Evolutionary conservation across 2,113 vertebrate species (phyloP).

Genomic region (Panthera uncia): DNA sequence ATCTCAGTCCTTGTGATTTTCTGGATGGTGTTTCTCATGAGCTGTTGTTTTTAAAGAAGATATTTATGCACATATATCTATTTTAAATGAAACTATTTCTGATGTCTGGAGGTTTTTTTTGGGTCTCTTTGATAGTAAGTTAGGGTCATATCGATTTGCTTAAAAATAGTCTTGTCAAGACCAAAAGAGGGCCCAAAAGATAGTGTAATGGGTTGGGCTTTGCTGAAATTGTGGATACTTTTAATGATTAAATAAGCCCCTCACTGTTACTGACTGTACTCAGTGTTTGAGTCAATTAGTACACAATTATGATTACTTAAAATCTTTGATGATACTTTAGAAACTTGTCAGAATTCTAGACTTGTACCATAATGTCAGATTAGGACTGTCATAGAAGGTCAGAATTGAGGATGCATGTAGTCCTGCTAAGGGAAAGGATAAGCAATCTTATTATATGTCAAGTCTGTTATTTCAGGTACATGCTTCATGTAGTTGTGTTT

Average conservation of each 20-base stretch:
- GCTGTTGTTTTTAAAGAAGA: background rate
- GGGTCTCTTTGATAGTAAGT: conserved; percentile 28
- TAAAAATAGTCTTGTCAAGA: background rate
- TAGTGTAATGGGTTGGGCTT: background rate
- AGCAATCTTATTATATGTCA: background rate
- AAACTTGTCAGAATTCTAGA: background rate
- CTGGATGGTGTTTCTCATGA: background rate
- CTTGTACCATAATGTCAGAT: background rate
- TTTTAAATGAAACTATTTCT: conserved; percentile 1
- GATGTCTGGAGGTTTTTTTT: background rate
- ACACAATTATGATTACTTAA: background rate
- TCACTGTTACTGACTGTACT: background rate
- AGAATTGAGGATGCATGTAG: background rate
- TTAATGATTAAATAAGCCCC: background rate
- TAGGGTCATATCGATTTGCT: background rate
- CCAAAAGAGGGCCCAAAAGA: background rate
- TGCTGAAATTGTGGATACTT: background rate
- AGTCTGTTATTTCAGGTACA: background rate
- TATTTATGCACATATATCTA: conserved; percentile 12
- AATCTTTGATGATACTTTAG: background rate
- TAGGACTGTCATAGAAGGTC: background rate
- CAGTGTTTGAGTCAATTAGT: background rate
- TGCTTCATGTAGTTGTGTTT: background rate
- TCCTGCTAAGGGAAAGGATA: background rate
- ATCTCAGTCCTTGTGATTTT: background rate